Base-by-base conservation (phyloP, 1,140 invertebrate species). In the Micrasema longulum region DNA sequence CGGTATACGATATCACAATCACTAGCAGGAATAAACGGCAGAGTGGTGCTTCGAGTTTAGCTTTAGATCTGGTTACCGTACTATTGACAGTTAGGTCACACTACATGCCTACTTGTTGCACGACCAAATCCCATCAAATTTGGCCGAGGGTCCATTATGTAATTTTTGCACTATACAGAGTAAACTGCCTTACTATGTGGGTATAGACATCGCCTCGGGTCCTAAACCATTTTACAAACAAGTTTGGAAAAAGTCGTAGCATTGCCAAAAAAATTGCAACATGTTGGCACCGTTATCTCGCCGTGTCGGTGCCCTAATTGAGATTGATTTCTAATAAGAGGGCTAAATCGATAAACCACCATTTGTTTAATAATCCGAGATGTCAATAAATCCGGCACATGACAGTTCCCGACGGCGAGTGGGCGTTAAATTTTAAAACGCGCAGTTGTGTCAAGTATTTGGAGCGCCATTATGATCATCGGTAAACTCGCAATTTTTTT, bases 241-340 rank as follows among this genome's bases (percentile, higher is more conserved):
- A 85, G 83, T 84, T 85, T 85, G 83, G 68, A 82, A 83, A 83
- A 85, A 83, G 83, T 83, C 83, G 83, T 83, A 83, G 82, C 83
- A 82, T 82, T 84, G 80, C 81, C 83, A 82, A 85, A 85, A 85
- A 85, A 85, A 84, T 85, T 81, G 83, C 83, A 83, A 85, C 83
- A 85, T 85, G 83, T 82, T 84, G 83, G 83, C 83, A 85, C 83
- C 83, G 83, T 85, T 85, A 85, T 83, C 82, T 83, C 82, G 83
- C 83, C 83, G 82, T 81, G 83, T 81, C 82, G 83, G 83, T 84
- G 83, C 81, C 80, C 83, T 80, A 83, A 80, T 83, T 84, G 82
- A 79, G 55, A 55, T 36, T 52, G 57, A 53, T 64, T 67, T 67
- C 55, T 63, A 79, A 77, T 77, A 79, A 78, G 77, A 81, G 78